phyloP scores from a whole-genome alignment of 2,113 vertebrate genomes.

The Myrmecobius fasciatus region DNA sequence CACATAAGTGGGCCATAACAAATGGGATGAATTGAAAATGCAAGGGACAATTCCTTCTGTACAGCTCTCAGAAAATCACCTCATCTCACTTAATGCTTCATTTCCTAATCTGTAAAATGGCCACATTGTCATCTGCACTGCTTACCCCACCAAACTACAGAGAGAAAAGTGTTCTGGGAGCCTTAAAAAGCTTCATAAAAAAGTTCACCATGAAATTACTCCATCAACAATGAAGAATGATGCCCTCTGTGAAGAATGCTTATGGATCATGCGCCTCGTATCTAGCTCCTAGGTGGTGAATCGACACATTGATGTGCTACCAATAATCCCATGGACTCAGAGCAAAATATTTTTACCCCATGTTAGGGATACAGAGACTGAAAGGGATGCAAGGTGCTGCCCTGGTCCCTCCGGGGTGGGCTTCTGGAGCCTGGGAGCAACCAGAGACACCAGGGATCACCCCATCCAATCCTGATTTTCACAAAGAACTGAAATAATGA shows the following conservation, averaged over 20 bases:
- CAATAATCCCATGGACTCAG: neutral
- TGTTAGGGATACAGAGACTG: neutral
- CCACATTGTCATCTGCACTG: neutral
- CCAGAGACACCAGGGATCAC: neutral
- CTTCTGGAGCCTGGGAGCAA: neutral
- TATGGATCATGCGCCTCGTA: neutral
- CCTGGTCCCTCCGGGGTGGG: neutral
- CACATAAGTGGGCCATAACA: neutral
- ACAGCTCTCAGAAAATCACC: neutral
- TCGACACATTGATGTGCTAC: neutral
- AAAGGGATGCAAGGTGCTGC: no score
- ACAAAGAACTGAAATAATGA: neutral
- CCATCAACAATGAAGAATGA: neutral
- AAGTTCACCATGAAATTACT: neutral
- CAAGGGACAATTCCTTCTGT: neutral
- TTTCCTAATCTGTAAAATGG: neutral
- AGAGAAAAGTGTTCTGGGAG: neutral
- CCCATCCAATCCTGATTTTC: neutral
- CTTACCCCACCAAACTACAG: neutral
- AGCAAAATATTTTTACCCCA: neutral
- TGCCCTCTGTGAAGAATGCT: neutral
- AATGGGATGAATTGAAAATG: neutral
- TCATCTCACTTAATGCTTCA: neutral
- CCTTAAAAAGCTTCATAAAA: neutral
- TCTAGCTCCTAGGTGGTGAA: neutral